These are phyloP conservation scores for Mohoua ochrocephala DNA, from an alignment of 2,113 vertebrate genomes.

Conservation along the genomic window DNA sequence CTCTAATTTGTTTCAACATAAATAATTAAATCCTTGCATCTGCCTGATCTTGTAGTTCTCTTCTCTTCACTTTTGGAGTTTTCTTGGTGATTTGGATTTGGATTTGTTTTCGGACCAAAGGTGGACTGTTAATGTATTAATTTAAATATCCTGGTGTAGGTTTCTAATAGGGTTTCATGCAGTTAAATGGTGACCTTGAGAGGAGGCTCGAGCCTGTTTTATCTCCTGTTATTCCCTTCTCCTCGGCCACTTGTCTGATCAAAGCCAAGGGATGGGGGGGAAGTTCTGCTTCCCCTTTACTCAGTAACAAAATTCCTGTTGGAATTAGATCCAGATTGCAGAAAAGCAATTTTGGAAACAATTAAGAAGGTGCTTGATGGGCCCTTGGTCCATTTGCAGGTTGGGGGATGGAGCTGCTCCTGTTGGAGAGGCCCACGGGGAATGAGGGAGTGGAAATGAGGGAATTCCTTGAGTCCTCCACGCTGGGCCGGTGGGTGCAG, in stretches of 20 bases:
- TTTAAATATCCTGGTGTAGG: background rate
- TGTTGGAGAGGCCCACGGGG: background rate
- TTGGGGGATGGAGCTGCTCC: background rate
- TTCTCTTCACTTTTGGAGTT: background rate
- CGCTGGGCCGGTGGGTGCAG: background rate
- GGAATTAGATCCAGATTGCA: background rate
- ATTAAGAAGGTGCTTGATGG: background rate
- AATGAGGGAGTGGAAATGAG: background rate
- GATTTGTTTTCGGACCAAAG: background rate
- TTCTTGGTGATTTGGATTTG: background rate
- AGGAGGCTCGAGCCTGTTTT: background rate
- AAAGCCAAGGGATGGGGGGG: background rate
- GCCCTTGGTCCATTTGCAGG: slow-evolving; percentile 7
- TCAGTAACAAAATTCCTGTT: background rate
- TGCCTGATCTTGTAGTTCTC: background rate
- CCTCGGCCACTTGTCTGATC: background rate
- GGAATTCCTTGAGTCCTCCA: background rate
- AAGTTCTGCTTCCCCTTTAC: background rate
- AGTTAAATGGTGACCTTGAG: background rate
- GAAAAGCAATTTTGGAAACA: background rate
- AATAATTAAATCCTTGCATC: background rate
- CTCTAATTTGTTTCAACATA: background rate
- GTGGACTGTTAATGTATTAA: background rate
- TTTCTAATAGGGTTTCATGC: background rate
- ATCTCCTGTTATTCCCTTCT: background rate